Evolutionary conservation across 2,888 invertebrate species (phyloP), one percentile per base, ranked within the genome.

Genomic region (Adela reaumurella): DNA sequence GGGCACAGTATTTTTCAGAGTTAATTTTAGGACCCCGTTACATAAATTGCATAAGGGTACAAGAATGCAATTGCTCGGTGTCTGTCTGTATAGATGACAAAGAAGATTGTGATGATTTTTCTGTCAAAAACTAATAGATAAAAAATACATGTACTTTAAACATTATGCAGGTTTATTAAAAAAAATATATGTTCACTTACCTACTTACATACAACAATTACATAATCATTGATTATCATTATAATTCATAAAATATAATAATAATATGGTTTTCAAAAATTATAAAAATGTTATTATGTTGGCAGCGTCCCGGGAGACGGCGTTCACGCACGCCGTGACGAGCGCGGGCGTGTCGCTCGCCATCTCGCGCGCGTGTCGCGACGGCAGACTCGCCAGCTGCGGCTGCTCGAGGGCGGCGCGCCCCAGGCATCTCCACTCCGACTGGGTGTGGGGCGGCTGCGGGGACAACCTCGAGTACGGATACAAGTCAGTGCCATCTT

Each of bases 401-500:
- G 92, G 94, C 19, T 97, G 97, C 68, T 92, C 93, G 47, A 82
- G 89, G 17, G 89, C 92, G 46, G 78, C 85, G 3, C 76, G 96
- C 45, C 97, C 97, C 5, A 84, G 86, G 57, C 89, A 92, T 64
- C 80, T 97, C 49, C 89, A 92, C 59, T 83, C 86, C 49, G 95
- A 97, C 63, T 98, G 96, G 96, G 89, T 94, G 46, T 98, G 98
- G 98, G 96, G 96, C 24, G 98, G 98, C 19, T 98, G 97, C 62
- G 97, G 97, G 0, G 97, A 98, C 69, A 95, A 99, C 74, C 84
- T 97, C 50, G 94, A 96, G 68, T 97, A 96, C 68, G 94, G 94
- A 51, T 95, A 95, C 82, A 92, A 91, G 90, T 93, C 70, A 85
- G 86, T 81, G 29, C 4, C 2, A 19, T 47, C 11, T 28, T 5